Conservation (phyloP, 1,140 invertebrate species). For the Oryzaephilus surinamensis region DNA sequence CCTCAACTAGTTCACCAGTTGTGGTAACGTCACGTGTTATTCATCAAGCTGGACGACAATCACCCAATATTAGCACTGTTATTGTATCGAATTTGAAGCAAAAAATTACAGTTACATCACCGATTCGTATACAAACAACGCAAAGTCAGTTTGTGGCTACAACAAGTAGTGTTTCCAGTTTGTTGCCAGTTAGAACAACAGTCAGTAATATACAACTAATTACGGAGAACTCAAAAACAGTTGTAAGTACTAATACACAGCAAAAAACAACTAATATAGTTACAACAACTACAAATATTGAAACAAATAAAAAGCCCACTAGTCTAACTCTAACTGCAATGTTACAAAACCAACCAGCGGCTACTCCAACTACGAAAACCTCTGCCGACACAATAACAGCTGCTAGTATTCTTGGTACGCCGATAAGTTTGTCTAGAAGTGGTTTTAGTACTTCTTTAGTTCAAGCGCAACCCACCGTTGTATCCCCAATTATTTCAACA, state of each 20-base stretch:
- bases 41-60: constrained; percentile 16
- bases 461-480: constrained; percentile 41
- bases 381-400: constrained; percentile 32
- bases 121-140: constrained; percentile 6
- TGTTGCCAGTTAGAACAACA: too few relatives aligned
- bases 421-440: constrained; percentile 25
- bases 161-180: neutral
- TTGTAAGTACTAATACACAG: neutral
- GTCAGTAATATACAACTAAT: neutral
- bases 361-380: constrained; percentile 28
- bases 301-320: constrained; percentile 10
- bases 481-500: constrained; percentile 10
- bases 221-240: neutral
- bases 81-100: constrained; percentile 28
- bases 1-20: constrained; percentile 8
- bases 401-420: constrained; percentile 31
- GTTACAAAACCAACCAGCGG: constrained; percentile 35
- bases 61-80: constrained; percentile 20
- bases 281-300: constrained; percentile 5
- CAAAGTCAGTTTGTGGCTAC: neutral
- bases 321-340: constrained; percentile 28
- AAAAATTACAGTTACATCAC: constrained; percentile 11
- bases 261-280: constrained; percentile 2
- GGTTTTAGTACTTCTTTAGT: constrained; percentile 26
- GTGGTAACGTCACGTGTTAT: constrained; percentile 22